Conservation (phyloP, 2,797 vertebrate species). For the Cephalopachus bancanus region DNA sequence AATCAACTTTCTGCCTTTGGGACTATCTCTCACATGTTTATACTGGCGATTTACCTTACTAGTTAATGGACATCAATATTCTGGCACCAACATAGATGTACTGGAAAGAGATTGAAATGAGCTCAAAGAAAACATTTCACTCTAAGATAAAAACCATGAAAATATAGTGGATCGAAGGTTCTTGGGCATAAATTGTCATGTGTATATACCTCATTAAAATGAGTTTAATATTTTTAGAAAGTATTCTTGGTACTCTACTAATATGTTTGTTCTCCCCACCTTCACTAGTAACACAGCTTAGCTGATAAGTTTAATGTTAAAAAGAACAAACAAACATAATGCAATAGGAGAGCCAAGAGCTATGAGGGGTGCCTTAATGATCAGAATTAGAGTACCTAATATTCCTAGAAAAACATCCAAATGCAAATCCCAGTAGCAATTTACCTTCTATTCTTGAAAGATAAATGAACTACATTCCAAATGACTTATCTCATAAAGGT, state of each 20-base stretch:
- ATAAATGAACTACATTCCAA: constrained; percentile 37
- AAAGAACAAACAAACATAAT: not conserved
- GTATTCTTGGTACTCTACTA: not conserved
- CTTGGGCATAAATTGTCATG: constrained; percentile 48
- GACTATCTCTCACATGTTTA: constrained; percentile 71
- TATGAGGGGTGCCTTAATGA: constrained; percentile 26
- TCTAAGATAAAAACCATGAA: constrained; percentile 59
- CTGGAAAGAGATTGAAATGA: constrained; percentile 66
- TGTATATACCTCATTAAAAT: constrained; percentile 66
- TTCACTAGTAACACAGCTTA: not conserved
- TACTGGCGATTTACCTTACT: constrained; percentile 48
- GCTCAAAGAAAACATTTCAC: constrained; percentile 68
- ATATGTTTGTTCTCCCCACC: not conserved
- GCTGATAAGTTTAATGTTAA: constrained; percentile 59
- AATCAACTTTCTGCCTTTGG: constrained; percentile 58
- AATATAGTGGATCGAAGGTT: constrained; percentile 41
- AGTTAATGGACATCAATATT: constrained; percentile 74
- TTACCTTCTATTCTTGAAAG: constrained; percentile 32
- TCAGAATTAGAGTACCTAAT: constrained; percentile 25
- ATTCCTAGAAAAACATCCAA: constrained; percentile 53
- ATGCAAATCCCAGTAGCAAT: constrained; percentile 27
- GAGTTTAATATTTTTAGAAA: constrained; percentile 55
- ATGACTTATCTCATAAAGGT: constrained; percentile 19
- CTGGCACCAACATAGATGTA: constrained; percentile 62
- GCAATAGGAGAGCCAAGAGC: constrained; percentile 31